A percentile compares a stretch with the other conserved stretches of the same genome.
phyloP scores from a whole-genome alignment of 2,888 invertebrate genomes.

The Drosophila imparisetae region DNA sequence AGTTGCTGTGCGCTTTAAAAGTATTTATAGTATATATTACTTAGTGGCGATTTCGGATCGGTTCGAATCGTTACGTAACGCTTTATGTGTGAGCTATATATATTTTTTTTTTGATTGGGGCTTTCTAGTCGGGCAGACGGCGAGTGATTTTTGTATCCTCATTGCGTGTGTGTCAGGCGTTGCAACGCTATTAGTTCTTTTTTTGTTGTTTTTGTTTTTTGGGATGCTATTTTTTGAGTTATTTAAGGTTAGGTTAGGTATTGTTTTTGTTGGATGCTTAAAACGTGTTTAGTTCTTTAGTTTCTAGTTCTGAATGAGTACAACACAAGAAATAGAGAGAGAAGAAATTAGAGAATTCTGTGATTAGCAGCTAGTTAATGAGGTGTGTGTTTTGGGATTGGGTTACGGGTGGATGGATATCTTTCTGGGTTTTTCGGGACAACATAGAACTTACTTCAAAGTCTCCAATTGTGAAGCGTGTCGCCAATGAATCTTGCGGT shows the following conservation, averaged over 20 bases:
- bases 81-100: slow-evolving; percentile 42
- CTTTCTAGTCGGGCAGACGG: slow-evolving; percentile 49
- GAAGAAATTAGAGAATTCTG: slow-evolving; percentile 47
- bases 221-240: slow-evolving; percentile 37
- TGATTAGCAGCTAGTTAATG: slow-evolving; percentile 53
- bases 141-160: slow-evolving; percentile 60
- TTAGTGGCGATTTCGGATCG: slow-evolving; percentile 44
- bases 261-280: slow-evolving; percentile 35
- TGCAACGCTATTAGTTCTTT: slow-evolving; percentile 20
- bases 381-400: slow-evolving; percentile 10
- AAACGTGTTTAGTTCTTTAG: slow-evolving; percentile 30
- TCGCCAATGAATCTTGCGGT: slow-evolving; percentile 86
- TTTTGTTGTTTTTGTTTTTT: neutral
- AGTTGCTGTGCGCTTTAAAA: slow-evolving; percentile 64
- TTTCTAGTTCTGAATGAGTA: slow-evolving; percentile 56
- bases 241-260: slow-evolving; percentile 36
- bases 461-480: slow-evolving; percentile 91
- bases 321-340: slow-evolving; percentile 36
- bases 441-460: slow-evolving; percentile 88
- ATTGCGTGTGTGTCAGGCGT: slow-evolving; percentile 47
- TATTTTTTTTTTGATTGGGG: slow-evolving; percentile 7
- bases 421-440: slow-evolving; percentile 26
- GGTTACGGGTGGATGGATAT: neutral
- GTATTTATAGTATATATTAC: slow-evolving; percentile 36
- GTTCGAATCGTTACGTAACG: slow-evolving; percentile 43